These are phyloP conservation scores for Drosophila anceps DNA, from an alignment of 2,888 invertebrate genomes.

Conservation along the genomic window DNA sequence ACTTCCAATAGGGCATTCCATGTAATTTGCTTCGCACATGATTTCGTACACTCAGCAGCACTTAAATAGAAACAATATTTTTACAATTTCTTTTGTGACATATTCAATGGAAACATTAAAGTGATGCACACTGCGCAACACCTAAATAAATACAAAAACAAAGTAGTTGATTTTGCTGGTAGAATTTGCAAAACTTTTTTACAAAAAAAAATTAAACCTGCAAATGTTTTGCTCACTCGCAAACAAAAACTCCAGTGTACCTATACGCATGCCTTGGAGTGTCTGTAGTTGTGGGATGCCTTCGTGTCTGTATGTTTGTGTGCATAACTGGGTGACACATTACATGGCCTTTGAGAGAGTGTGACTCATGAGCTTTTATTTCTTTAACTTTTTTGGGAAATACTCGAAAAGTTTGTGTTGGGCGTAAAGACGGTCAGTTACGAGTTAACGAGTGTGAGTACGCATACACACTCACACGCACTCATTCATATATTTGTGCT, in stretches of 20 bases:
- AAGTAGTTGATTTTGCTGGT: not conserved
- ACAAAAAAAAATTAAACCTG: not conserved
- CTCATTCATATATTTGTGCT: not conserved
- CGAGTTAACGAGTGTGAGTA: constrained; percentile 5
- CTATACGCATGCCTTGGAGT: constrained; percentile 6
- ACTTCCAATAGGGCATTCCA: constrained; percentile 16
- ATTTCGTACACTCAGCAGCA: constrained; percentile 2
- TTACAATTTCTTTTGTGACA: not conserved
- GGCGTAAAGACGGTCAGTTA: constrained; percentile 39
- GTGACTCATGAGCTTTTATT: constrained; percentile 39
- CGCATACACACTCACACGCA: not conserved
- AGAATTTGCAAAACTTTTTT: not conserved
- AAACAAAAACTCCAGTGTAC: not conserved
- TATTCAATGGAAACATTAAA: not conserved
- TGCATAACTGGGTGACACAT: constrained; percentile 53
- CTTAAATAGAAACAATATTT: constrained; percentile 4
- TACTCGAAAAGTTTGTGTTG: constrained; percentile 29
- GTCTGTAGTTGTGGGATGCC: constrained; percentile 27
- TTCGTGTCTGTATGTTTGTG: constrained; percentile 24
- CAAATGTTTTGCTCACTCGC: not conserved
- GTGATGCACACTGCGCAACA: not conserved
- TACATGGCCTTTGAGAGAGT: constrained; percentile 37
- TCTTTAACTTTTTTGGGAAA: constrained; percentile 44
- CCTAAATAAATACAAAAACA: not conserved
- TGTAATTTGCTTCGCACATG: not conserved